These are phyloP conservation scores for Drosophila subsilvestris DNA, from an alignment of 2,888 invertebrate species.

Conservation along the genomic window DNA sequence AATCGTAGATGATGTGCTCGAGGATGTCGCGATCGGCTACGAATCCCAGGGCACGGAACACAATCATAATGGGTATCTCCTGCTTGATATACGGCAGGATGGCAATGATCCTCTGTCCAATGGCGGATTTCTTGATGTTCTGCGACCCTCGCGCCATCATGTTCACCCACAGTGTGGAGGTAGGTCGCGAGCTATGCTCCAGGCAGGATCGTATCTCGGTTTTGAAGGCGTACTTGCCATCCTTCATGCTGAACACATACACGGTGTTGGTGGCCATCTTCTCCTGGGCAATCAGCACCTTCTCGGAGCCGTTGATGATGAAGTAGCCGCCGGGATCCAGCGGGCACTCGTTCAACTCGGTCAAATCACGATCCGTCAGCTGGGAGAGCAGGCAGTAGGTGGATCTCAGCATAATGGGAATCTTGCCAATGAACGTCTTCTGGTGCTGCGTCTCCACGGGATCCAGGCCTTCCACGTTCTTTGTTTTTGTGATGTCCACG, in stretches of 20 bases:
- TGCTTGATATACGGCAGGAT: conserved; percentile 99
- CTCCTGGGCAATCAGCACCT: conserved; percentile 99
- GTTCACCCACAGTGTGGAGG: conserved; percentile 99
- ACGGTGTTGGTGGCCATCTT: conserved; percentile 99
- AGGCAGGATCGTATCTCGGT: conserved; percentile 98
- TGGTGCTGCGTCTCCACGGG: conserved; percentile 93
- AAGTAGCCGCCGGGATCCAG: conserved; percentile 99
- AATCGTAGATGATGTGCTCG: conserved; percentile 99
- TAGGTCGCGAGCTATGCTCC: conserved; percentile 97
- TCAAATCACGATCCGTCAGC: conserved; percentile 98
- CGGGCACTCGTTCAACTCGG: conserved; percentile 99
- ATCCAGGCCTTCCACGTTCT: conserved; percentile 95
- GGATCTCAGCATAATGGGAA: conserved; percentile 99
- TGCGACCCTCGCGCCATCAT: conserved; percentile 99
- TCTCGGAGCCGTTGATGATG: conserved; percentile 99
- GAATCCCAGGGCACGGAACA: conserved; percentile 99
- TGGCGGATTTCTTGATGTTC: conserved; percentile 99
- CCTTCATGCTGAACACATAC: conserved; percentile 99
- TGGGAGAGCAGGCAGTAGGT: conserved; percentile 98
- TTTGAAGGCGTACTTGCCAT: conserved; percentile 99
- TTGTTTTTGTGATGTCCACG: conserved; percentile 99
- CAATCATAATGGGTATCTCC: conserved; percentile 99
- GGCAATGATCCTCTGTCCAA: conserved; percentile 98
- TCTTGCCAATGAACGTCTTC: conserved; percentile 93
- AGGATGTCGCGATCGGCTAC: conserved; percentile 99